Percentiles rank a stretch among this genome's conserved stretches.
Evolutionary conservation across 2,113 vertebrate genomes (phyloP).

Genomic region (Seriola dumerili): DNA sequence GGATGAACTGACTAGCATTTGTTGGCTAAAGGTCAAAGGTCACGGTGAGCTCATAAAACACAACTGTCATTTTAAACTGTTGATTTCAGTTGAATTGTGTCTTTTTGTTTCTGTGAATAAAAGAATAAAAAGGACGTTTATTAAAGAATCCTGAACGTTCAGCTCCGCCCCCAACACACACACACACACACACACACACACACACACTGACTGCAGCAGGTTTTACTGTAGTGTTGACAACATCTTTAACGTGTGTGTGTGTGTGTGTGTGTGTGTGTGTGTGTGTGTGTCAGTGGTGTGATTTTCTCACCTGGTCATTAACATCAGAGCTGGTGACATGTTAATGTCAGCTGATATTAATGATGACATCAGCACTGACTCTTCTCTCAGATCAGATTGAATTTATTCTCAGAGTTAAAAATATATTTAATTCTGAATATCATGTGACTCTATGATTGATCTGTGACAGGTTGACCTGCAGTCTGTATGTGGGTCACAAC

Average conservation of each 20-base stretch:
- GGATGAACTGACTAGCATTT: no score
- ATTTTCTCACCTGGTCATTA: conserved; percentile 53
- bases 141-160: background rate
- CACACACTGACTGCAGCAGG: background rate
- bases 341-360: conserved; percentile 24
- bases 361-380: background rate
- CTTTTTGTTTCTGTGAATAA: background rate
- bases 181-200: conserved; percentile 1
- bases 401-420: no score
- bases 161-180: background rate
- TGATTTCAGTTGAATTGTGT: no score
- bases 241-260: background rate
- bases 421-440: no score
- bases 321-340: conserved; percentile 38
- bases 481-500: no score
- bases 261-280: background rate
- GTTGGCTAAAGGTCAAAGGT: no score
- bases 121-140: background rate
- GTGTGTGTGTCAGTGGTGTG: conserved; percentile 25
- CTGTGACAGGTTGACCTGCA: no score
- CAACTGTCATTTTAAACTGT: no score
- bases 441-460: no score
- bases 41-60: no score
- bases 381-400: no score
- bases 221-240: background rate